Percentiles rank a stretch among this genome's conserved stretches.
phyloP scores from a whole-genome alignment of 30 jellyfish, hydroid and myxozoan genomes.

The Nemopilema nomurai region DNA sequence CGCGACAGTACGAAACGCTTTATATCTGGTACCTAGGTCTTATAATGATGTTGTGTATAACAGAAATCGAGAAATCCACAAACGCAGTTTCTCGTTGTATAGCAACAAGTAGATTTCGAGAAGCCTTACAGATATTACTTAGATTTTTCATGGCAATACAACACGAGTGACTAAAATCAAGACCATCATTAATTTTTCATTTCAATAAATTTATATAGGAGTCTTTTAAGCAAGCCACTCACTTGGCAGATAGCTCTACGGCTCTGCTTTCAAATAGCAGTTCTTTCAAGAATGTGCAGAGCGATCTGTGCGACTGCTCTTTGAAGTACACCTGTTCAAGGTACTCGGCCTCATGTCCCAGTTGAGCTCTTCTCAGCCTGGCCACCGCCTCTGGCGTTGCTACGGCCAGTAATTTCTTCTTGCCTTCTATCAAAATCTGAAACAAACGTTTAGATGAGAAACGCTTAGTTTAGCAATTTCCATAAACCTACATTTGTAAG shows the following conservation, averaged over 20 bases:
- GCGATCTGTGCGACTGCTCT: constrained; percentile 56
- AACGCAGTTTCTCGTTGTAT: no score
- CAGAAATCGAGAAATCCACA: no score
- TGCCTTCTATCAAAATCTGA: constrained; percentile 54
- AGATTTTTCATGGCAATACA: no score
- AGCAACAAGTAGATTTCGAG: no score
- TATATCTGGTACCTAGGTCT: no score
- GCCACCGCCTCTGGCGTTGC: constrained; percentile 78
- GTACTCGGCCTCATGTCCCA: constrained; percentile 16
- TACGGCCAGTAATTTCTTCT: constrained; percentile 34
- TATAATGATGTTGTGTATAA: no score
- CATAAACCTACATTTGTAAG: background rate
- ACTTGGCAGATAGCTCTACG: constrained; percentile 14
- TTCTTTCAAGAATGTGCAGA: constrained; percentile 15
- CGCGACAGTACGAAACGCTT: no score
- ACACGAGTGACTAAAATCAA: no score
- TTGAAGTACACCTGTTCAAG: constrained; percentile 45
- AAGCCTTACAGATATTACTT: no score
- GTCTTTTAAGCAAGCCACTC: background rate
- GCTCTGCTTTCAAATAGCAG: background rate
- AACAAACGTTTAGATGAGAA: background rate
- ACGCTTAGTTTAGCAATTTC: background rate
- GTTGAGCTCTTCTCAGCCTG: constrained; percentile 22
- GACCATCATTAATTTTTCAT: background rate
- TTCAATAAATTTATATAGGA: background rate